Conservation (phyloP, 2,888 invertebrate species). For the Lasius platythorax region DNA sequence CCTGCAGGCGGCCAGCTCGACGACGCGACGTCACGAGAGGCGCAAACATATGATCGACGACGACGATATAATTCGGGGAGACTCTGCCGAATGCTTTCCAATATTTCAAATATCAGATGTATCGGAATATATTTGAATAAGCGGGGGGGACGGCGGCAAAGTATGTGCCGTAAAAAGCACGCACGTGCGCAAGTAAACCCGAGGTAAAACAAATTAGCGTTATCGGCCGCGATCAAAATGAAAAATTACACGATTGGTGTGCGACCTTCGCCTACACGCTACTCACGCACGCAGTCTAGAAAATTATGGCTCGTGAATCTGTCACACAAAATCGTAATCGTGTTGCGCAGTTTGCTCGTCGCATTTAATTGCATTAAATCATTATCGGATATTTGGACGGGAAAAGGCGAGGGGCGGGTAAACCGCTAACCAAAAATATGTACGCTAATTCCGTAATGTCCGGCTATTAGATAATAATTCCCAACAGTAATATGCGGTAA, state of each 20-base stretch:
- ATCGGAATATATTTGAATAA: not conserved
- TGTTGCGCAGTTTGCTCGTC: constrained; percentile 26
- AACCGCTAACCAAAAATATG: constrained; percentile 52
- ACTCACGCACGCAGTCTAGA: constrained; percentile 24
- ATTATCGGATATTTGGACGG: constrained; percentile 45
- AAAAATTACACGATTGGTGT: constrained; percentile 21
- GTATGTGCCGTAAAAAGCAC: not conserved
- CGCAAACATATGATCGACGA: constrained; percentile 33
- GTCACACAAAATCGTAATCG: constrained; percentile 43
- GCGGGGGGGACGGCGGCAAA: not conserved
- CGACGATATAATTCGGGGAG: not conserved
- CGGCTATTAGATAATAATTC: constrained; percentile 51
- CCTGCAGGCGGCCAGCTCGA: constrained; percentile 25
- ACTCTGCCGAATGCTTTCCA: constrained; percentile 10
- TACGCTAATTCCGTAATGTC: constrained; percentile 46
- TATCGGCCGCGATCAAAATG: constrained; percentile 27
- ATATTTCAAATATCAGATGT: not conserved
- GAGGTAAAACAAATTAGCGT: constrained; percentile 39
- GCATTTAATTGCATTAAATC: constrained; percentile 56
- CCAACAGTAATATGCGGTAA: constrained; percentile 39
- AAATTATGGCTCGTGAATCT: constrained; percentile 40
- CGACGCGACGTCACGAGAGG: constrained; percentile 35
- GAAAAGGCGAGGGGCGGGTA: constrained; percentile 20
- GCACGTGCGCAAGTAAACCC: not conserved
- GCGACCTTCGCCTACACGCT: not conserved